Conservation (phyloP, 2,888 invertebrate species). For the Pollenia amentaria region DNA sequence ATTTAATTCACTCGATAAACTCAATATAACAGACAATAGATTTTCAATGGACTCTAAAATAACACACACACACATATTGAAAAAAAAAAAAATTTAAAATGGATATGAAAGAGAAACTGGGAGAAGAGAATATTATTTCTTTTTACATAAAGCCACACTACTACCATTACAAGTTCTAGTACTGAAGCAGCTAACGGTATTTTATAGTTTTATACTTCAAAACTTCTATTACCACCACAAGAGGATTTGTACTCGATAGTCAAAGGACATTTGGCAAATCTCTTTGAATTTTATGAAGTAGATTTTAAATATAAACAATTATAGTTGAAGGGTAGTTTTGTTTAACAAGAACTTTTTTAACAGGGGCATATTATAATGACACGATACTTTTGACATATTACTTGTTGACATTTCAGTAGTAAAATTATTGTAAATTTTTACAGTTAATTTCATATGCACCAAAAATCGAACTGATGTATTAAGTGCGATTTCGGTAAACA, state of each 20-base stretch:
- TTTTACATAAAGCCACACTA: slow-evolving; percentile 16
- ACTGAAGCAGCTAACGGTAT: neutral
- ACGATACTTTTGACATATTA: too few relatives aligned
- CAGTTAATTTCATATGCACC: too few relatives aligned
- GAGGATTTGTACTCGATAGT: slow-evolving; percentile 18
- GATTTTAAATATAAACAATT: slow-evolving; percentile 24
- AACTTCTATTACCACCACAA: slow-evolving; percentile 11
- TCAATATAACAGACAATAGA: slow-evolving; percentile 64
- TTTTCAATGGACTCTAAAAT: slow-evolving; percentile 57
- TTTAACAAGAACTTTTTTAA: too few relatives aligned
- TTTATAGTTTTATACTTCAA: slow-evolving; percentile 20
- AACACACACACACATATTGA: neutral
- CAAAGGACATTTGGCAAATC: neutral
- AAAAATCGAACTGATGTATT: too few relatives aligned
- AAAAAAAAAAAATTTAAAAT: slow-evolving; percentile 11
- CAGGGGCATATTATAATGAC: too few relatives aligned
- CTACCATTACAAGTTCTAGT: neutral
- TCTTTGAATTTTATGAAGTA: neutral
- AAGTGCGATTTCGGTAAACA: too few relatives aligned
- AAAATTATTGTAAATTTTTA: too few relatives aligned
- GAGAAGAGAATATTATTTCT: slow-evolving; percentile 38
- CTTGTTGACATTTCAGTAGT: too few relatives aligned
- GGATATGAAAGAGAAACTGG: neutral
- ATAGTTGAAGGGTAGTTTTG: neutral
- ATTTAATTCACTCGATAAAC: slow-evolving; percentile 65